Base-by-base conservation (phyloP, 2,113 vertebrate species). In the Rattus rattus region DNA sequence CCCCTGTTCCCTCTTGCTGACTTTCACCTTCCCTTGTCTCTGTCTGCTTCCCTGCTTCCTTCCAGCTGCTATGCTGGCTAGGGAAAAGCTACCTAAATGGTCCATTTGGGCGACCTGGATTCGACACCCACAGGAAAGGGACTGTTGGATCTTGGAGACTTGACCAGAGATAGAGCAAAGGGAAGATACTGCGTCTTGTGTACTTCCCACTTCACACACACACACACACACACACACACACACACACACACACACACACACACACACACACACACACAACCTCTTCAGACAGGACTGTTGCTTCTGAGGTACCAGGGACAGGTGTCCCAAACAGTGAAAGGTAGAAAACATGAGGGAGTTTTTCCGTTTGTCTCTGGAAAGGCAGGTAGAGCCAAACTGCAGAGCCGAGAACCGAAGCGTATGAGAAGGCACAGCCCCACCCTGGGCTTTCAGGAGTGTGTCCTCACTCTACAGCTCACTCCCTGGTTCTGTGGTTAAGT, bases 341-440 rank as follows among this genome's bases (percentile, higher is more conserved):
- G 17, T 0, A 20, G 43, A 14, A 10, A 30, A 47, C 16, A 17
- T 13, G 26, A 20, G 79, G n/a, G 39, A 47, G 16, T 59, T 75
- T 39, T 39, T 30, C 33, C 56, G 72, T 88, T 28, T 88, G 67
- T n/a, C 75, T 83, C 20, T 49, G 54, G 85, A 88, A 72, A 94
- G 52, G 49, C 39, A 24, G 56, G 26, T 5, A 33, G n/a, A 94
- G 10, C 88, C 43, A 67, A 19, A 30, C 13, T 30, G 3, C 1
- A 11, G 83, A 4, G 5, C 7, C 59, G 47, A 63, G 65, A 59
- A 67, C 11, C 1, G 4, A 72, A 88, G 16, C 6, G 0, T 77
- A 89, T 83, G 56, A 43, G 70, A 73, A 61, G 36, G 16, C 17
- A 43, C 39, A 49, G 36, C 22, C 19, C 2, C 8, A 22, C 33